A percentile compares a stretch with the other conserved stretches of the same genome.
Evolutionary conservation across 92 coral and sea anemone species (phyloP).

Genomic region (Porites lobata): DNA sequence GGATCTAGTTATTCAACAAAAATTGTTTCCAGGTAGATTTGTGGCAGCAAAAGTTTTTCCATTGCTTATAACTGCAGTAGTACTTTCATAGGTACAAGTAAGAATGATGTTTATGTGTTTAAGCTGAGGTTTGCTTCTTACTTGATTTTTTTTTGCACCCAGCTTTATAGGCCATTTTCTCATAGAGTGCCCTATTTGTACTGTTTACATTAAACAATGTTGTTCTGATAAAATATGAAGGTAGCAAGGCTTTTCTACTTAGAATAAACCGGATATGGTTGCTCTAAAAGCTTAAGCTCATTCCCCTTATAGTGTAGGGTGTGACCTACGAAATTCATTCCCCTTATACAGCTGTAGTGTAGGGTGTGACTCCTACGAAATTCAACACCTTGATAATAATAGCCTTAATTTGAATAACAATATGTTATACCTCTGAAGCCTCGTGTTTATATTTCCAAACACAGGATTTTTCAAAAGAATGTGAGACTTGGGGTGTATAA

Average conservation of each 20-base stretch:
- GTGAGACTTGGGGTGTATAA: not conserved
- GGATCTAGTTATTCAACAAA: not conserved
- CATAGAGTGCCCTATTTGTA: too few relatives aligned
- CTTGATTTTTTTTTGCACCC: not conserved
- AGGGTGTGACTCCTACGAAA: not conserved
- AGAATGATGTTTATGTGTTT: not conserved
- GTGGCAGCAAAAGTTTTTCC: too few relatives aligned
- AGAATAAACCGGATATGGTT: too few relatives aligned
- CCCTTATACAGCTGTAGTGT: not conserved
- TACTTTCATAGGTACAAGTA: not conserved
- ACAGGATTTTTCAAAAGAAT: slow-evolving; percentile 6
- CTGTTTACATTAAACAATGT: too few relatives aligned
- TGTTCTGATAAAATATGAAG: too few relatives aligned
- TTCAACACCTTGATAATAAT: not conserved
- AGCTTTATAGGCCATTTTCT: not conserved
- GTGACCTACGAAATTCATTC: too few relatives aligned
- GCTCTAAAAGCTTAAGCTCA: too few relatives aligned
- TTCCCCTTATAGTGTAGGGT: too few relatives aligned
- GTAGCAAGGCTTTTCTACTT: too few relatives aligned
- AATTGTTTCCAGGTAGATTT: not conserved
- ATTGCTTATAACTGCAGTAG: too few relatives aligned
- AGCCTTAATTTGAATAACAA: slow-evolving; percentile 3
- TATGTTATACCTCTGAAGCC: not conserved
- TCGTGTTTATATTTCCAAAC: not conserved
- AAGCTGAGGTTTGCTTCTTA: not conserved